Conservation (phyloP, 1,140 invertebrate species). For the Drosophila orosa region DNA sequence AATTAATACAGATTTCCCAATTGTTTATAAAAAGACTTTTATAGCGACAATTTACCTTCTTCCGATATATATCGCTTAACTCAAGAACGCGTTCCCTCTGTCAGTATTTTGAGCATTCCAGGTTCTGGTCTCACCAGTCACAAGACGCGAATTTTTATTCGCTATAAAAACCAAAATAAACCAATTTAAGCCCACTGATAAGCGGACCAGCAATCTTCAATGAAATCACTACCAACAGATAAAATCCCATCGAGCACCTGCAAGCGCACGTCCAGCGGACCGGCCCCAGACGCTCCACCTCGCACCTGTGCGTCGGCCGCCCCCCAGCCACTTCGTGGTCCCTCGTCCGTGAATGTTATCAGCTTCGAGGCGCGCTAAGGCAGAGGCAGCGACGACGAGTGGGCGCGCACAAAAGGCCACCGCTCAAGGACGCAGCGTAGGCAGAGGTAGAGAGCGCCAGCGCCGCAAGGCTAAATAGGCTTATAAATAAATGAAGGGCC, state of each 20-base stretch:
- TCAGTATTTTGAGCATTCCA: neutral
- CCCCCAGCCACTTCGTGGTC: slow-evolving; percentile 34
- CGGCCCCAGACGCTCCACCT: neutral
- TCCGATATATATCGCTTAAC: neutral
- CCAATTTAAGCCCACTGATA: slow-evolving; percentile 42
- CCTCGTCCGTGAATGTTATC: slow-evolving; percentile 63
- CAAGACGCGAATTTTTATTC: slow-evolving; percentile 50
- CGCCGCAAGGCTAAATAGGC: slow-evolving; percentile 40
- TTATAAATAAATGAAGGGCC: slow-evolving; percentile 53
- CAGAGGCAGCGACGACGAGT: slow-evolving; percentile 30
- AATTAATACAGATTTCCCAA: no score
- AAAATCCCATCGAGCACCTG: slow-evolving; percentile 27
- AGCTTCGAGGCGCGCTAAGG: slow-evolving; percentile 64
- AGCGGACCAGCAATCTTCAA: slow-evolving; percentile 48
- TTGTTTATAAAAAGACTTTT: no score
- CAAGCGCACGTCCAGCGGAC: slow-evolving; percentile 20
- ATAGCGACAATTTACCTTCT: neutral
- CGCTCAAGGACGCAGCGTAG: slow-evolving; percentile 60
- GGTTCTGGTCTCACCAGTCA: slow-evolving; percentile 28
- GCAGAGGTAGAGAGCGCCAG: slow-evolving; percentile 35
- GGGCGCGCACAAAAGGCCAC: slow-evolving; percentile 55
- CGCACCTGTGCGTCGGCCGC: slow-evolving; percentile 43
- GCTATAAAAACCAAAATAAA: slow-evolving; percentile 42
- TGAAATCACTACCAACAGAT: slow-evolving; percentile 38
- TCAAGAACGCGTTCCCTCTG: neutral